Evolutionary conservation across 2,113 vertebrate genomes (phyloP), one percentile per base, ranked within the genome.

Genomic region (Sakesphorus luctuosus): DNA sequence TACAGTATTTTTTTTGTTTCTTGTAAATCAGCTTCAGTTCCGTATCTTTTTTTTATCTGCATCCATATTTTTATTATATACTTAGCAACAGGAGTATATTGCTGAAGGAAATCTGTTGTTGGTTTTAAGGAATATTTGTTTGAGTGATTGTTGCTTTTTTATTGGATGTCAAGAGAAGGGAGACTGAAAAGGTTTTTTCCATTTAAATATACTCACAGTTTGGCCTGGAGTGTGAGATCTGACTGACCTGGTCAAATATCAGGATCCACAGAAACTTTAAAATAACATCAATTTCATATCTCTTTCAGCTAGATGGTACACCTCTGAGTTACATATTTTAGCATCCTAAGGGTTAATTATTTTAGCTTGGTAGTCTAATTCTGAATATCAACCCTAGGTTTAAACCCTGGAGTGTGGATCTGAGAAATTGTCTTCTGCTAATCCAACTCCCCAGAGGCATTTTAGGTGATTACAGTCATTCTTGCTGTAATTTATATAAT

Each of bases 401-500:
- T 97, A 96, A 96, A 97, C 97, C 98, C 97, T 94, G 80, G 97
- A 97, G 98, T 98, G 97, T 95, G 95, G 97, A 97, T 98, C 97
- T 98, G 97, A 98, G 98, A 98, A 98, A 98, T 98, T 98, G 98
- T 98, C 98, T 98, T 98, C 97, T 97, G 96, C 97, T 98, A 98
- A 98, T 97, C 97, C 96, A 97, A 87, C 89, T 98, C 98, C 97
- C 97, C 91, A 97, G 97, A 98, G 98, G 97, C 97, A 97, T 97
- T 97, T 98, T 97, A 98, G 97, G 97, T 95, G 97, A 97, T 98
- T 98, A 98, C 97, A 98, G 98, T 97, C 98, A 96, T 98, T 97
- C 97, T 97, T 97, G 92, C 97, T 97, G 97, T 98, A 98, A 98
- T 98, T 98, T 98, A 98, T 98, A 98, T 97, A 98, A 98, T 98